Percentiles rank a stretch among this genome's conserved stretches.
These are phyloP conservation scores for Melanargia galathea DNA, from an alignment of 2,888 invertebrate species.

Conservation along the genomic window DNA sequence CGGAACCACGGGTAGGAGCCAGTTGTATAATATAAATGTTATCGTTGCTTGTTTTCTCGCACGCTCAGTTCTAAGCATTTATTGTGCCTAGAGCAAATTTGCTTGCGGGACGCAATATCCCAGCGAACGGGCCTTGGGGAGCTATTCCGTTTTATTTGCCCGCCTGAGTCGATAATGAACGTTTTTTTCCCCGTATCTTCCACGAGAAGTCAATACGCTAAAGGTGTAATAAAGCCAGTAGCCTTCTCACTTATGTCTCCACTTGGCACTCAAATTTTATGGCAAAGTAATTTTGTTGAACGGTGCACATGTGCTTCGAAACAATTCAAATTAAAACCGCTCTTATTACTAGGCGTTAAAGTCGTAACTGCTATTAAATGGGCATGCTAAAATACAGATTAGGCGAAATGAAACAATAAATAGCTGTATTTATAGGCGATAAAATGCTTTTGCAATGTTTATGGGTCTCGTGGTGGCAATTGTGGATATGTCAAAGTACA, in stretches of 20 bases:
- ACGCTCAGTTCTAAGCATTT: constrained; percentile 71
- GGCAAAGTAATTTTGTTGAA: constrained; percentile 57
- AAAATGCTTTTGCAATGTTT: constrained; percentile 61
- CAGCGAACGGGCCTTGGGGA: constrained; percentile 70
- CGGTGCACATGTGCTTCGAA: constrained; percentile 47
- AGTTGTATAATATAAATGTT: constrained; percentile 50
- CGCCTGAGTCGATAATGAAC: constrained; percentile 74
- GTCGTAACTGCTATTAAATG: constrained; percentile 39
- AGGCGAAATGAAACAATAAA: constrained; percentile 61
- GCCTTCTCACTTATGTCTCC: constrained; percentile 46
- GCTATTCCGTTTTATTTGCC: constrained; percentile 75
- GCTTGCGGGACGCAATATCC: constrained; percentile 79
- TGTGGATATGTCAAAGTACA: constrained; percentile 32
- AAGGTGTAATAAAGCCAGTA: constrained; percentile 69
- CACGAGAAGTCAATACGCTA: constrained; percentile 67
- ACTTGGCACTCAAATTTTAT: constrained; percentile 57
- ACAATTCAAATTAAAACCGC: constrained; percentile 41
- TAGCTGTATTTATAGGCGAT: constrained; percentile 58
- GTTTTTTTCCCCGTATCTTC: constrained; percentile 69
- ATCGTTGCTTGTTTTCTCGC: constrained; percentile 59
- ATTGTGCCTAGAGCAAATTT: constrained; percentile 79
- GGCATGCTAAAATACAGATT: constrained; percentile 49
- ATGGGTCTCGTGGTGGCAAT: constrained; percentile 51
- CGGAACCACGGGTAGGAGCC: neutral
- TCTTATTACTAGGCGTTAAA: constrained; percentile 44